Base-by-base conservation (phyloP, 2,113 vertebrate genomes). In the Microcebus tavaratra region DNA sequence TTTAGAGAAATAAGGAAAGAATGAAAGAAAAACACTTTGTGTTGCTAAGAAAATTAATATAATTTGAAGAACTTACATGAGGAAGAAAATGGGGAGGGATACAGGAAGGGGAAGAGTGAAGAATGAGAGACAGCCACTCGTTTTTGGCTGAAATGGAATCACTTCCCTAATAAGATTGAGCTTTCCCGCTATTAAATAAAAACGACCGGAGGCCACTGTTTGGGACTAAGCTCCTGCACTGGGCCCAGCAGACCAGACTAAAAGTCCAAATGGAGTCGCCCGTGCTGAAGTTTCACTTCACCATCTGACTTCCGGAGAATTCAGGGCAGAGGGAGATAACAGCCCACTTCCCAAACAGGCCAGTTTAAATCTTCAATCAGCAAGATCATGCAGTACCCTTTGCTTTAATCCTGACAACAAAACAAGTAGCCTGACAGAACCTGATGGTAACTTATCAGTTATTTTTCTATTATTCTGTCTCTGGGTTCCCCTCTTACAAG, bases 31-130 rank as follows among this genome's bases (percentile, higher is more conserved):
- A 83, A 45, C 11, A 57, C 27, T 80, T 50, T 70, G 27, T 50
- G 45, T 57, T 59, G 53, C 21, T n/a, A 70, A 92, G 65, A 67
- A 96, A 96, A 95, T 82, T 34, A 79, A 70, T 48, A 70, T 81
- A 59, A 18, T 82, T 61, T 39, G 82, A 57, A 61, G 88, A 73
- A 12, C 12, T 85, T 67, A 88, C 25, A 2, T 31, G 67, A 75
- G 25, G 25, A 21, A 82, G 63, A 79, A 90, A 79, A 29, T 73
- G 61, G 50, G 75, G 15, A 78, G 45, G 14, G 8, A 27, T 0
- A 9, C 14, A 18, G 14, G 14, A 55, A 76, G 34, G 53, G 5
- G 34, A 25, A 11, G 92, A 53, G 23, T 1, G 34, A 6, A 80
- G 75, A 13, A 1, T 8, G 61, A 80, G 21, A 11, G 42, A 39